Percentiles rank a stretch among this genome's conserved stretches.
Evolutionary conservation across 2,888 invertebrate genomes (phyloP).

Genomic region (Chymomyza caudatula): DNA sequence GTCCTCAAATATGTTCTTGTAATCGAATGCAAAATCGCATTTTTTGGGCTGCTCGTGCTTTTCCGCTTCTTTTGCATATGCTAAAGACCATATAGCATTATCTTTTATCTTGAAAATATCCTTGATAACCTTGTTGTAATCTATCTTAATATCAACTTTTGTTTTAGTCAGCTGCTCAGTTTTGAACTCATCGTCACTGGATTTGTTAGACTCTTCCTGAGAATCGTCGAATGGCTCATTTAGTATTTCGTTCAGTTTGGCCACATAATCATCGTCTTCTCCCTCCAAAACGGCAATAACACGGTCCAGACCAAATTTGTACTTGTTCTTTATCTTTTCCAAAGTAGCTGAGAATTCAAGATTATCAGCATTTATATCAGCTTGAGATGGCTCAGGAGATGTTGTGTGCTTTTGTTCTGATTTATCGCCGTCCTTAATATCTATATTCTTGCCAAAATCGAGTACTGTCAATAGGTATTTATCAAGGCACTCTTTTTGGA

Average conservation of each 20-base stretch:
- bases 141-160: not conserved
- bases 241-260: not conserved
- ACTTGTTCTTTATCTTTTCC: not conserved
- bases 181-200: too few relatives aligned
- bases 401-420: too few relatives aligned
- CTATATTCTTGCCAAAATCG: too few relatives aligned
- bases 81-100: not conserved
- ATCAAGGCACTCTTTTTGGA: too few relatives aligned
- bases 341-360: too few relatives aligned
- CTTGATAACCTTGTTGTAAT: not conserved
- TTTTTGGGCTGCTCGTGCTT: not conserved
- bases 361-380: too few relatives aligned
- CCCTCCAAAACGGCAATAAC: not conserved
- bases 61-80: not conserved
- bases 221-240: not conserved
- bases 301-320: not conserved
- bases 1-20: constrained; percentile 40
- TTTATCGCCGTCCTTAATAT: too few relatives aligned
- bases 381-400: too few relatives aligned
- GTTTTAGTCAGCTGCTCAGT: too few relatives aligned
- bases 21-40: constrained; percentile 37
- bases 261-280: not conserved
- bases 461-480: too few relatives aligned
- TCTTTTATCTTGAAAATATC: not conserved
- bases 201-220: too few relatives aligned